Evolutionary conservation across 2,888 invertebrate genomes (phyloP).

Genomic region (Xanthorhoe spadicearia): DNA sequence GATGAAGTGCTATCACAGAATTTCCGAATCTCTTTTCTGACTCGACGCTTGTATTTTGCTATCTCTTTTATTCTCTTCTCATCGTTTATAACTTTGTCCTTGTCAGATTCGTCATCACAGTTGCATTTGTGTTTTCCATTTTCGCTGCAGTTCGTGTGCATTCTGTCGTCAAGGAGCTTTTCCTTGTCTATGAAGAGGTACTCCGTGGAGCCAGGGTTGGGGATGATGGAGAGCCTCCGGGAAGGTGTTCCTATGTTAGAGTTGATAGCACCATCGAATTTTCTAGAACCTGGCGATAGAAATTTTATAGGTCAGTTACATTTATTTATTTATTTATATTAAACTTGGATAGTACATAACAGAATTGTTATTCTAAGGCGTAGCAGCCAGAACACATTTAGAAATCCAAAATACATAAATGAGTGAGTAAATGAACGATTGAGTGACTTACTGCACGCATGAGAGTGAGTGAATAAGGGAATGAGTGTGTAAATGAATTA

Average conservation of each 20-base stretch:
- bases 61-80: slow-evolving; percentile 76
- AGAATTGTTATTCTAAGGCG: no score
- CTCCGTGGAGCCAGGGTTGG: slow-evolving; percentile 40
- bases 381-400: no score
- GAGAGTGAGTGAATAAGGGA: no score
- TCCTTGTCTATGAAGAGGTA: slow-evolving; percentile 41
- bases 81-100: slow-evolving; percentile 64
- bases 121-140: slow-evolving; percentile 91
- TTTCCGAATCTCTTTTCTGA: slow-evolving; percentile 77
- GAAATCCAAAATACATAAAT: no score
- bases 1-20: slow-evolving; percentile 77
- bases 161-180: slow-evolving; percentile 87
- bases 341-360: no score
- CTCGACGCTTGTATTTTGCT: slow-evolving; percentile 76
- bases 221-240: slow-evolving; percentile 54
- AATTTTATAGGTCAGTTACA: no score
- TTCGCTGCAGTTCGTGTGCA: slow-evolving; percentile 89
- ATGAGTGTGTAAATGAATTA: no score
- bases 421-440: no score
- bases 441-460: no score
- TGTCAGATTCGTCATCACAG: slow-evolving; percentile 89
- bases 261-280: slow-evolving; percentile 53
- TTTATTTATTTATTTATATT: no score
- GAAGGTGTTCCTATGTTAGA: slow-evolving; percentile 46
- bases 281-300: slow-evolving; percentile 50